These are phyloP conservation scores for Cantharis nigra DNA, from an alignment of 2,888 invertebrate genomes.

Conservation along the genomic window DNA sequence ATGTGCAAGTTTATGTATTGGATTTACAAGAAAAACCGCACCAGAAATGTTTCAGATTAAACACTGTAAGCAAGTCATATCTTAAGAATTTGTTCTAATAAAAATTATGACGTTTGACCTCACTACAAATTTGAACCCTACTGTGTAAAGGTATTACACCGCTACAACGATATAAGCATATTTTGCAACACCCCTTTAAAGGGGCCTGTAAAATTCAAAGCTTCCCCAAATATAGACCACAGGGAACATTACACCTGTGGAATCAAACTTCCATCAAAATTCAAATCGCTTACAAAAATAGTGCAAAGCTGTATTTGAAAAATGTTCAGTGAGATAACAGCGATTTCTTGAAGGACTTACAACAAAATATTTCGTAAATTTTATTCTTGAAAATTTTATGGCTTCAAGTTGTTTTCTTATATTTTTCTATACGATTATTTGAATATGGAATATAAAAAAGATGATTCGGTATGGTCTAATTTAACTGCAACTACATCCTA, in stretches of 20 bases:
- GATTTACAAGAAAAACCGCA: background rate
- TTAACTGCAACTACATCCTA: too few relatives aligned
- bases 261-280: background rate
- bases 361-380: background rate
- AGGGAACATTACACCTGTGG: background rate
- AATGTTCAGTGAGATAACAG: background rate
- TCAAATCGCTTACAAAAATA: background rate
- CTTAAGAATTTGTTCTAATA: background rate
- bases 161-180: background rate
- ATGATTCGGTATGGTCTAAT: too few relatives aligned
- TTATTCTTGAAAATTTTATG: background rate
- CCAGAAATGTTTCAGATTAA: background rate
- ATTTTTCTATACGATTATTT: too few relatives aligned
- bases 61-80: background rate
- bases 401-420: too few relatives aligned
- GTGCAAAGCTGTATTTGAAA: background rate
- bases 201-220: background rate
- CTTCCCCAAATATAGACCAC: background rate
- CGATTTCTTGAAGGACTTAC: too few relatives aligned
- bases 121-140: background rate
- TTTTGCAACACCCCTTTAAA: background rate
- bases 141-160: background rate
- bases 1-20: background rate
- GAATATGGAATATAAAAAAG: too few relatives aligned
- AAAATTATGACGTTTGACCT: background rate